These are phyloP conservation scores for Luscinia megarhynchos DNA, from an alignment of 2,797 vertebrate genomes.

Conservation along the genomic window DNA sequence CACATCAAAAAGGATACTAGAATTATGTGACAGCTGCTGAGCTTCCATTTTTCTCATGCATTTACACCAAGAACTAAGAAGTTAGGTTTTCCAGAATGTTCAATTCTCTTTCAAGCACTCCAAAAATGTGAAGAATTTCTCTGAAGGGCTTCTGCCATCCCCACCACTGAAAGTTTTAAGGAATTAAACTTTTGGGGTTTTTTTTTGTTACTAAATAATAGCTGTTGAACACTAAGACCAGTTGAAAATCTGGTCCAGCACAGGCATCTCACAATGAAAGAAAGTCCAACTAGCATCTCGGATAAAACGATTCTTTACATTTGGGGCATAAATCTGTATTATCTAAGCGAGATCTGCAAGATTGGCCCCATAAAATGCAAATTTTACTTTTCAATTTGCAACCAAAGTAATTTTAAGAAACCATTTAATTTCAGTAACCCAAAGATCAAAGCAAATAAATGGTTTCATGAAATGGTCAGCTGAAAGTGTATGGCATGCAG, in stretches of 20 bases:
- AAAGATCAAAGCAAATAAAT: not conserved
- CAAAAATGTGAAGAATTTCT: not conserved
- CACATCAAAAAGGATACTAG: conserved; percentile 31
- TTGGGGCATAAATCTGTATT: not conserved
- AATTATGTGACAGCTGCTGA: conserved; percentile 44
- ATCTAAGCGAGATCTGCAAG: not conserved
- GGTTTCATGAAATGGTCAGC: conserved; percentile 7
- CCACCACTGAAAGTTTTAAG: not conserved
- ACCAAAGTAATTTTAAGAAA: not conserved
- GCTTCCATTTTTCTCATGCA: not conserved
- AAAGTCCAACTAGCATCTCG: not conserved
- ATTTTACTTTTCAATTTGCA: not conserved
- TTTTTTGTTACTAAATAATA: not conserved
- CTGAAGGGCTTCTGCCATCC: not conserved
- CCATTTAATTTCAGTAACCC: not conserved
- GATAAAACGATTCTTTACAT: not conserved
- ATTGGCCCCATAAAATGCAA: not conserved
- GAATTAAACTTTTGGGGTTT: not conserved
- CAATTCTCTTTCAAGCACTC: not conserved
- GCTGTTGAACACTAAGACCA: not conserved
- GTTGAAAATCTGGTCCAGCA: not conserved
- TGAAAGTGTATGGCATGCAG: not conserved
- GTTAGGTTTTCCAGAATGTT: conserved; percentile 5
- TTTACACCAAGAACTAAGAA: conserved; percentile 45
- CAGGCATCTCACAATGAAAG: not conserved